These are phyloP conservation scores for Daphoenositta chrysoptera DNA, from an alignment of 2,113 vertebrate species.

Conservation along the genomic window DNA sequence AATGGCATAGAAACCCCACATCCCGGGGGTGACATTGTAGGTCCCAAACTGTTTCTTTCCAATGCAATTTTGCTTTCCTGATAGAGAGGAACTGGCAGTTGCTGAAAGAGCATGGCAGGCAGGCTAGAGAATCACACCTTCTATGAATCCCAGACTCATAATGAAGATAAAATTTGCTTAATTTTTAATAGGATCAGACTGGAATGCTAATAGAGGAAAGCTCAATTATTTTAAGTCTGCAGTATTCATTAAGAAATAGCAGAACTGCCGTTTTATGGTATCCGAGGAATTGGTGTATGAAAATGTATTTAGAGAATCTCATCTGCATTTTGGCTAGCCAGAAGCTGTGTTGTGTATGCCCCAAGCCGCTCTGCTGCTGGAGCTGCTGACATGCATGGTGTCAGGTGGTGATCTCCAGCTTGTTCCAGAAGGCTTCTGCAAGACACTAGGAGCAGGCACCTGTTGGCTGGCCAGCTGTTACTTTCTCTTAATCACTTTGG, in stretches of 20 bases:
- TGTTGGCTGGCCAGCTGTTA: background rate
- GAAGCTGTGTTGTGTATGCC: background rate
- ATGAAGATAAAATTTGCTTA: background rate
- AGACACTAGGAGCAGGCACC: background rate
- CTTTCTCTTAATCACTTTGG: background rate
- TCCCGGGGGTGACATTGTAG: background rate
- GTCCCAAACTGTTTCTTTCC: background rate
- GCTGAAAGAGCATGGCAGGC: background rate
- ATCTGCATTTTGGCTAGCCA: background rate
- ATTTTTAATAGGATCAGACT: background rate
- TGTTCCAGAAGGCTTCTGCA: background rate
- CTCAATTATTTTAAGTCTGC: background rate
- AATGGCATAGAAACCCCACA: fast-evolving
- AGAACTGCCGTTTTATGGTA: background rate
- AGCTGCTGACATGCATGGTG: fast-evolving
- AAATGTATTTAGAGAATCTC: background rate
- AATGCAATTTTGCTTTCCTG: background rate
- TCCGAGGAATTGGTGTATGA: background rate
- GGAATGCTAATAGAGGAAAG: background rate
- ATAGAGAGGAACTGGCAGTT: background rate
- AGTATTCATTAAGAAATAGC: background rate
- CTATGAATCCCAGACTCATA: background rate
- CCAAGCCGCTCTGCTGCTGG: background rate
- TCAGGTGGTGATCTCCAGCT: fast-evolving
- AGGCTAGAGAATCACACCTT: background rate